Conservation (phyloP, 2,113 vertebrate genomes). For the Lepus europaeus region DNA sequence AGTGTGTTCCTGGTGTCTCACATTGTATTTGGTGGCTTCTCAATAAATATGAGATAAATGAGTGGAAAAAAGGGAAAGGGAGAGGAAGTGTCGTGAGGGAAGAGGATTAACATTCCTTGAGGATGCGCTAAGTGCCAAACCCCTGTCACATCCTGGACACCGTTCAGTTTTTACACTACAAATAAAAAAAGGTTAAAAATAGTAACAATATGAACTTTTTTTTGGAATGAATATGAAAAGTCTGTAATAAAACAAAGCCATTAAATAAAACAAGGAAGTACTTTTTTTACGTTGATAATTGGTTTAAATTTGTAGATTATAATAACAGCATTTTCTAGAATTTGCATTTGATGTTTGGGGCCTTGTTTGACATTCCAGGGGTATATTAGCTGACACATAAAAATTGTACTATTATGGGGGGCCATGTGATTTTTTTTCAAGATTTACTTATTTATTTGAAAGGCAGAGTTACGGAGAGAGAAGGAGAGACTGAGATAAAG, state of each 20-base stretch:
- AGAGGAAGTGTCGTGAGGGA: neutral
- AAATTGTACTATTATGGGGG: too few relatives aligned
- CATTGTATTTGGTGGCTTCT: neutral
- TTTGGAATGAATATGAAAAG: slow-evolving; percentile 36
- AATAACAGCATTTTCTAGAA: neutral
- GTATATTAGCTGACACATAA: too few relatives aligned
- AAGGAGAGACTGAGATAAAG: too few relatives aligned
- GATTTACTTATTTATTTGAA: too few relatives aligned
- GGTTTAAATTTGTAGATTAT: neutral
- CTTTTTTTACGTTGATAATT: neutral
- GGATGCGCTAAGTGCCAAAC: neutral
- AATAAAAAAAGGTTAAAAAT: neutral
- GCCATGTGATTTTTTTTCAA: too few relatives aligned
- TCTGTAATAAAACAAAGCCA: neutral
- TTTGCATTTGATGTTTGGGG: neutral
- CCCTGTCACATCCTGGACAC: neutral
- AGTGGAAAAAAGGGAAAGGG: neutral
- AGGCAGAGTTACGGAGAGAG: too few relatives aligned
- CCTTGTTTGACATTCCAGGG: neutral
- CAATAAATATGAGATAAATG: neutral
- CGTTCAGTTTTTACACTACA: slow-evolving; percentile 39
- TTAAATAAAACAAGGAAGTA: neutral
- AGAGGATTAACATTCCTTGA: neutral
- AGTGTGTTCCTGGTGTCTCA: neutral
- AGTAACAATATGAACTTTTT: neutral